Evolutionary conservation across 2,113 vertebrate genomes (phyloP), one percentile per base, ranked within the genome.

Genomic region (Apus apus): DNA sequence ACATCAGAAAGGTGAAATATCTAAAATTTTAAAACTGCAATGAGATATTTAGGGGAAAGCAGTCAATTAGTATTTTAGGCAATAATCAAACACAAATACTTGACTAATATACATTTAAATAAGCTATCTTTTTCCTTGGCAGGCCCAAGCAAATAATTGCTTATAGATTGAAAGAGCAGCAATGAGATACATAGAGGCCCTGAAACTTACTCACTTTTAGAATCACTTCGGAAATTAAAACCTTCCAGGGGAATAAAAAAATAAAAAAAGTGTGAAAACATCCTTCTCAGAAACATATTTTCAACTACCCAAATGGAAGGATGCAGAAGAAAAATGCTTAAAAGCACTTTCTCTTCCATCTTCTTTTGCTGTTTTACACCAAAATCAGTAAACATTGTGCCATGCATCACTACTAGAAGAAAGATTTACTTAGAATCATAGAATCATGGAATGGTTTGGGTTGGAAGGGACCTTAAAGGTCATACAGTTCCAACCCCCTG

Each of bases 1-100:
- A 7, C 72, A 86, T 79, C 32, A 95, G 93, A 94, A 89, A 89
- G 50, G 85, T 84, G 74, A 72, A 91, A 26, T 94, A 79, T 93
- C 86, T 92, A 62, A 96, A 96, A 88, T 92, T 81, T 76, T 94
- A 87, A 94, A 74, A 77, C 56, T 87, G 66, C 65, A 88, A 57
- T 85, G 72, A 93, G 29, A 91, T 96, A 80, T 66, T 86, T 92
- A 88, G 80, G 65, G 54, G 34, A 71, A 91, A 66, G 62, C 90
- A 94, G 21, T 4, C 36, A 61, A 11, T 90, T 87, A 26, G 22
- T 70, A 66, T 85, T 95, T 89, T 92, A 92, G 74, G 57, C 62
- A 86, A 15, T 83, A 82, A 68, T 89, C 70, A 72, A 15, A 61
- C 54, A 93, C 19, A 58, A 60, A 62, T 74, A 71, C 19, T 40